A percentile compares a stretch with the other conserved stretches of the same genome.
Evolutionary conservation across 2,888 invertebrate genomes (phyloP).

Genomic region (Iphiclides podalirius): DNA sequence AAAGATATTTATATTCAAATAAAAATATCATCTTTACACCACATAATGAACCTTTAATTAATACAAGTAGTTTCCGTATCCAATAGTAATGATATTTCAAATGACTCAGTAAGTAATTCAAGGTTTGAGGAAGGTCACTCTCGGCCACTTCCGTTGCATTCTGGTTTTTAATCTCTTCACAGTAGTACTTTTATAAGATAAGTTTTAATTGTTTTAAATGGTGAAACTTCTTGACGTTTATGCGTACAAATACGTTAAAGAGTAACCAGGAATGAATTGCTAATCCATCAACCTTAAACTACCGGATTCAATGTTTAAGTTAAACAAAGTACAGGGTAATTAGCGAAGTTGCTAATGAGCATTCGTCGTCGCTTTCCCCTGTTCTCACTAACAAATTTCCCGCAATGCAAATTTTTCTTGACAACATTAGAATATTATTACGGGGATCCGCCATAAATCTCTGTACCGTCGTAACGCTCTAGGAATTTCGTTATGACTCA

Average conservation of each 20-base stretch:
- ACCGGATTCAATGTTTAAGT: conserved; percentile 10
- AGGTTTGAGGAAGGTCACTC: not conserved
- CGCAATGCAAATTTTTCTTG: conserved; percentile 12
- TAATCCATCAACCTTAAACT: conserved; percentile 1
- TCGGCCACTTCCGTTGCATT: not conserved
- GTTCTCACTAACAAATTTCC: conserved; percentile 20
- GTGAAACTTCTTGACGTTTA: no score
- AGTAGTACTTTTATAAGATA: no score
- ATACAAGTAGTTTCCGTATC: no score
- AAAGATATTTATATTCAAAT: no score
- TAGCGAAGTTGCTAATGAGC: conserved; percentile 17
- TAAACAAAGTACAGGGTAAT: conserved; percentile 20
- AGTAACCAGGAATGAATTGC: not conserved
- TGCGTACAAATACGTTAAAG: no score
- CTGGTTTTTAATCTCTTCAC: not conserved
- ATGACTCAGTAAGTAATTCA: not conserved
- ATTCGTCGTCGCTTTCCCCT: conserved; percentile 11
- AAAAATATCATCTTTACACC: no score
- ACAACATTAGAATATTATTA: conserved; percentile 19
- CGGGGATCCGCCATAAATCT: conserved; percentile 19
- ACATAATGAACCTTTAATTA: no score
- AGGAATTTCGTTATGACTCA: conserved; percentile 20
- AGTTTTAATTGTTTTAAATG: no score
- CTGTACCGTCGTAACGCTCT: conserved; percentile 3
- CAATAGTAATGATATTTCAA: no score